Base-by-base conservation (phyloP, 2,888 invertebrate genomes). In the Seira sanloemensis region DNA sequence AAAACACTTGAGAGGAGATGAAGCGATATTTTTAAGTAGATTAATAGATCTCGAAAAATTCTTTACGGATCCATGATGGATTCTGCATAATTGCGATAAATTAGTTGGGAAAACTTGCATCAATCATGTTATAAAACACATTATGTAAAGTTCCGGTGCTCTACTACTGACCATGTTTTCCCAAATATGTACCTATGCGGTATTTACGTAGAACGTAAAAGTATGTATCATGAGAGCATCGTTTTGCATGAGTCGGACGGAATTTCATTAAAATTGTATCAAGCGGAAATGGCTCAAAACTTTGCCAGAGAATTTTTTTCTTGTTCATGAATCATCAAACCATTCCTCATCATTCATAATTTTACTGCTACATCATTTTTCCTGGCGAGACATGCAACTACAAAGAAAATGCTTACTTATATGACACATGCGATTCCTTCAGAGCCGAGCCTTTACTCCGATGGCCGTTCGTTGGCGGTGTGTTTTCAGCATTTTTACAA, bases 201-300 rank as follows among this genome's bases (percentile, higher is more conserved):
- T n/a, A n/a, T n/a, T n/a, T n/a, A n/a, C n/a, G n/a, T n/a, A n/a
- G n/a, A n/a, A n/a, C n/a, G n/a, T n/a, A n/a, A n/a, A n/a, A n/a
- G n/a, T n/a, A n/a, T n/a, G n/a, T n/a, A n/a, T n/a, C n/a, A n/a
- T n/a, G n/a, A n/a, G n/a, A n/a, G n/a, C 50, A 50, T 37, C 37
- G 37, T 37, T 37, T n/a, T n/a, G 37, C 4, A 12, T 37, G 1
- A 50, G 50, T 16, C 66, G 19, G 21, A 71, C 37, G 81, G 50
- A 75, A 75, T 75, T 79, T 66, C 24, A 74, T 72, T 65, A 46
- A 81, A 75, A 81, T 81, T 72, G 75, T 81, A 81, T 81, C 81
- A 81, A 81, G 69, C 81, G 81, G 81, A 81, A 75, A 75, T 71
- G 25, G 19, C 26, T 27, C n/a, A 25, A 37, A 71, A 66, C 18